Evolutionary conservation across 2,797 vertebrate genomes (phyloP).

Genomic region (Bovichtus variegatus): DNA sequence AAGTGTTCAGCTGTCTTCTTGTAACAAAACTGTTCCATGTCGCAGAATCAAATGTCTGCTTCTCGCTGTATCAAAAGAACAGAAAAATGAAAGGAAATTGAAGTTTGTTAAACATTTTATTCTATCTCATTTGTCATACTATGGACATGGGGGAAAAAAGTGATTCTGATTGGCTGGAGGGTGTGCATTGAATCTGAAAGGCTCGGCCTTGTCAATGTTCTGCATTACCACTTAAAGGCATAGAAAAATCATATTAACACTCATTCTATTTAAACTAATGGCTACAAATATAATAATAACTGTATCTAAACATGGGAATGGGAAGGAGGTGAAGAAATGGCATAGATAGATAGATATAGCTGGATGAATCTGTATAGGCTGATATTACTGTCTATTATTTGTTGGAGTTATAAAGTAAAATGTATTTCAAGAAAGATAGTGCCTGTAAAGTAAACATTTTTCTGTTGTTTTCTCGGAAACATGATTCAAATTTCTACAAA

Average conservation of each 20-base stretch:
- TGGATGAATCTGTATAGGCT: conserved; percentile 6
- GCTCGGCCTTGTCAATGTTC: conserved; percentile 10
- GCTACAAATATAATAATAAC: not conserved
- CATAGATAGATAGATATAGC: not conserved
- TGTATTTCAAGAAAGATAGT: conserved; percentile 1
- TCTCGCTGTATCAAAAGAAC: conserved; percentile 36
- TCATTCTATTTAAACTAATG: conserved; percentile 7
- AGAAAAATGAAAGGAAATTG: not conserved
- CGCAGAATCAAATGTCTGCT: conserved; percentile 50
- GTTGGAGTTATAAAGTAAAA: conserved; percentile 5
- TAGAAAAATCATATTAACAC: not conserved
- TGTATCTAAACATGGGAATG: not conserved
- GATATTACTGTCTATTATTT: not conserved
- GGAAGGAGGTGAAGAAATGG: not conserved
- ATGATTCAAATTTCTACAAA: not conserved
- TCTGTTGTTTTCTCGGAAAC: not conserved
- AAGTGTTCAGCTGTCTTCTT: conserved; percentile 75
- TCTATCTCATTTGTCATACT: conserved; percentile 1
- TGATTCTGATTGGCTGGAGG: not conserved
- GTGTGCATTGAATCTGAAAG: conserved; percentile 7
- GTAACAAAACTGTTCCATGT: conserved; percentile 51
- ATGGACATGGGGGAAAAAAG: not conserved
- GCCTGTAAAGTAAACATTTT: not conserved
- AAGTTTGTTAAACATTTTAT: conserved; percentile 28
- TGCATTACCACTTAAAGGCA: conserved; percentile 2